Conservation (phyloP, 2,113 vertebrate species). For the Scortum barcoo region DNA sequence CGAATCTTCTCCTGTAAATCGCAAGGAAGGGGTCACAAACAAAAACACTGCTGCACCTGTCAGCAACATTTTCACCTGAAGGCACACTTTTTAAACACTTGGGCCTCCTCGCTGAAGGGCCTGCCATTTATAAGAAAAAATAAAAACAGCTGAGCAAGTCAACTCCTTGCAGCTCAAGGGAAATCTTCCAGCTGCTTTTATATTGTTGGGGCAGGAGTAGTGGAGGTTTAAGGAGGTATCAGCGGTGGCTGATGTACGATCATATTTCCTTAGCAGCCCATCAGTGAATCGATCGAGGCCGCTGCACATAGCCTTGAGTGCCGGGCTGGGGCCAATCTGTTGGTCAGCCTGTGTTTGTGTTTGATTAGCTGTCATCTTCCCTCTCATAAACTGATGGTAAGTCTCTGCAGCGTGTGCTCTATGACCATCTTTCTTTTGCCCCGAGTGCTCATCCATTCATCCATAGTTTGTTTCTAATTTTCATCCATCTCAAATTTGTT, state of each 20-base stretch:
- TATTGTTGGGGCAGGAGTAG: conserved; percentile 11
- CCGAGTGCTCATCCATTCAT: conserved; percentile 1
- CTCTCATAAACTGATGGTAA: conserved; percentile 53
- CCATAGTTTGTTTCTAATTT: conserved; percentile 6
- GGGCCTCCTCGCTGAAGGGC: background rate
- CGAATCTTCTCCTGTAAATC: conserved; percentile 33
- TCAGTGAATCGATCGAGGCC: conserved; percentile 59
- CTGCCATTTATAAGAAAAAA: conserved; percentile 1
- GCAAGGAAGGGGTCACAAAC: conserved; percentile 41
- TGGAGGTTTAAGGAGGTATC: conserved; percentile 12
- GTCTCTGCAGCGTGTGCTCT: conserved; percentile 43
- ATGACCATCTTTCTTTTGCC: conserved; percentile 34
- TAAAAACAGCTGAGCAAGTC: conserved; percentile 19
- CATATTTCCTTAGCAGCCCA: conserved; percentile 53
- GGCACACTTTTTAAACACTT: conserved; percentile 32
- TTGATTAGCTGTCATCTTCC: conserved; percentile 77
- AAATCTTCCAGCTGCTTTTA: conserved; percentile 36
- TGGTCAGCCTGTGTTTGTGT: conserved; percentile 51
- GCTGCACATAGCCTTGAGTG: conserved; percentile 60
- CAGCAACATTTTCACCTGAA: conserved; percentile 22
- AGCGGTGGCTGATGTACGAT: conserved; percentile 59
- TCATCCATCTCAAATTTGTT: conserved; percentile 5
- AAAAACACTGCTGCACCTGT: conserved; percentile 17
- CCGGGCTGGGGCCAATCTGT: conserved; percentile 25
- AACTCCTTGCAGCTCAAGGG: conserved; percentile 12